Percentiles rank a stretch among this genome's conserved stretches.
These are phyloP conservation scores for Cynocephalus volans DNA, from an alignment of 2,113 vertebrate species.

Conservation along the genomic window DNA sequence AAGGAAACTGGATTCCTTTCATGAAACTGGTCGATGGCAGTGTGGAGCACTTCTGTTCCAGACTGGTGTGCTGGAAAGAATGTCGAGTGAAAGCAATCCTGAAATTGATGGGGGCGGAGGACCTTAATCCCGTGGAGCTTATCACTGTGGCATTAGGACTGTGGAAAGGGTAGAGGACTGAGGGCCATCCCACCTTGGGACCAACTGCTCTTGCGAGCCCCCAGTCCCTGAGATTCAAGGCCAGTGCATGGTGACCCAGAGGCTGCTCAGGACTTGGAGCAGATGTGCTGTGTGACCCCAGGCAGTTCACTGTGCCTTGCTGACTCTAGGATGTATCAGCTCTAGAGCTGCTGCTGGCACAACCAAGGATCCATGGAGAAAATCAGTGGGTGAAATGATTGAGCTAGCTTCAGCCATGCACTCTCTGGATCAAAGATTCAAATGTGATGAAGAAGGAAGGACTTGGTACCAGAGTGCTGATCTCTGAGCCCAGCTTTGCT, in stretches of 20 bases:
- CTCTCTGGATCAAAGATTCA: not conserved
- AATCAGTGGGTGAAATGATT: not conserved
- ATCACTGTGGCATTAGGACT: not conserved
- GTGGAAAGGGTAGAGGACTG: not conserved
- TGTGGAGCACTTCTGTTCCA: constrained; percentile 51
- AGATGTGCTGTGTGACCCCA: not conserved
- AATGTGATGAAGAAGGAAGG: not conserved
- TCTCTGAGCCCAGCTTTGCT: not conserved
- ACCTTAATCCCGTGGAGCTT: not conserved
- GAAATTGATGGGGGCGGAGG: not conserved
- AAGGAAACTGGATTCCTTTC: constrained; percentile 80
- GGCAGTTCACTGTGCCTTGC: not conserved
- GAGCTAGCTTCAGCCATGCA: not conserved
- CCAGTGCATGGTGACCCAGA: not conserved
- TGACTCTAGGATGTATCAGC: not conserved
- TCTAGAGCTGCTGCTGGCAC: not conserved
- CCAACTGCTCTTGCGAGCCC: not conserved
- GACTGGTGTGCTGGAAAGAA: not conserved
- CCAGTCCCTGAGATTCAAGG: not conserved
- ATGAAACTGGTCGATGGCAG: constrained; percentile 66
- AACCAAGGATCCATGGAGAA: not conserved
- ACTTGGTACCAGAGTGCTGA: not conserved
- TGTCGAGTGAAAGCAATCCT: constrained; percentile 53
- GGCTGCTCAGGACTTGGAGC: not conserved
- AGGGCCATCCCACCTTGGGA: not conserved